These are phyloP conservation scores for Pelobates cultripes DNA, from an alignment of 2,797 vertebrate species.

Conservation along the genomic window DNA sequence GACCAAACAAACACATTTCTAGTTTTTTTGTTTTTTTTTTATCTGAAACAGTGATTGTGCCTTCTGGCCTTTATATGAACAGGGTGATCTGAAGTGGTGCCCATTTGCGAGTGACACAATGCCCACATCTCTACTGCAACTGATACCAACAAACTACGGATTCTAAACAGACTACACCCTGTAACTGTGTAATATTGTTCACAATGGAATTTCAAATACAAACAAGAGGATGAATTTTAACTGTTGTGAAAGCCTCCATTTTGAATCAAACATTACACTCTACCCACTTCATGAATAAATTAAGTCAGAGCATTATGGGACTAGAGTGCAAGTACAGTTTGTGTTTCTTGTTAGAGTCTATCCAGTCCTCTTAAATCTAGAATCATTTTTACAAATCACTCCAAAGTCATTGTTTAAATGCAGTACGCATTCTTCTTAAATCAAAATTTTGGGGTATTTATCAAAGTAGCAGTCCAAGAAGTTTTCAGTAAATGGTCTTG, in stretches of 20 bases:
- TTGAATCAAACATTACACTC: constrained; percentile 82
- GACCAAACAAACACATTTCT: constrained; percentile 87
- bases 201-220: constrained; percentile 95
- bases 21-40: constrained; percentile 64
- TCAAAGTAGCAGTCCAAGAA: constrained; percentile 73
- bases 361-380: constrained; percentile 70
- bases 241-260: constrained; percentile 91
- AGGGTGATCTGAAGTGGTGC: constrained; percentile 97
- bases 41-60: constrained; percentile 84
- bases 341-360: constrained; percentile 83
- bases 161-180: constrained; percentile 98
- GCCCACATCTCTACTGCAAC: constrained; percentile 96
- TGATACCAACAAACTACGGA: constrained; percentile 99
- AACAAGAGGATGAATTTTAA: constrained; percentile 89
- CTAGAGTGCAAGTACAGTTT: constrained; percentile 86
- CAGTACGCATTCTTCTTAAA: constrained; percentile 78
- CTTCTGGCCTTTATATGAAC: constrained; percentile 81
- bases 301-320: constrained; percentile 79
- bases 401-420: constrained; percentile 79
- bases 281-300: constrained; percentile 81
- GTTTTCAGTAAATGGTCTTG: constrained; percentile 70
- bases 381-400: constrained; percentile 72
- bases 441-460: constrained; percentile 73
- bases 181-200: constrained; percentile 95
- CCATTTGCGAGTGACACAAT: constrained; percentile 89